A percentile compares a stretch with the other conserved stretches of the same genome.
Evolutionary conservation across 2,797 vertebrate species (phyloP).

Genomic region (Squalus acanthias): DNA sequence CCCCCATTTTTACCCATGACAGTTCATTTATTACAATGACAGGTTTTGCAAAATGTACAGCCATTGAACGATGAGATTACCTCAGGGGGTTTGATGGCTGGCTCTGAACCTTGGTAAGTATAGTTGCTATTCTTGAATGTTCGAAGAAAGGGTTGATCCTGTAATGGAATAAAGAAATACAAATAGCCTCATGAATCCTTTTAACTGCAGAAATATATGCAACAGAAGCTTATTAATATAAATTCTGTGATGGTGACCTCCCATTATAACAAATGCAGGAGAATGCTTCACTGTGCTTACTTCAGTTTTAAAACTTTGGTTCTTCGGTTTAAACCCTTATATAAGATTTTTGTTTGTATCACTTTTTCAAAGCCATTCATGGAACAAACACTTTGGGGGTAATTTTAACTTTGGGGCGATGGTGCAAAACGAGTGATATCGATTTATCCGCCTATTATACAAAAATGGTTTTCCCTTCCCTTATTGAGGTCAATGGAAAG

Average conservation of each 20-base stretch:
- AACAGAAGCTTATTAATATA: not conserved
- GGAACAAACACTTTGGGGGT: not conserved
- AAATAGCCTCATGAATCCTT: not conserved
- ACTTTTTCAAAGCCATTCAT: not conserved
- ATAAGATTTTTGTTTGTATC: not conserved
- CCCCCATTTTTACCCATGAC: not conserved
- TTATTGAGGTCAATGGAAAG: no score
- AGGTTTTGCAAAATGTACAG: not conserved
- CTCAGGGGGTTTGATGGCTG: constrained; percentile 54
- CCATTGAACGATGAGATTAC: constrained; percentile 52
- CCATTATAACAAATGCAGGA: not conserved
- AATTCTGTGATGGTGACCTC: not conserved
- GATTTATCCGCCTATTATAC: not conserved
- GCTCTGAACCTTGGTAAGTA: constrained; percentile 51
- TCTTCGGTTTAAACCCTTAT: not conserved
- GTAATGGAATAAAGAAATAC: constrained; percentile 46
- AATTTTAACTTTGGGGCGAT: not conserved
- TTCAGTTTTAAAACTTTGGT: not conserved
- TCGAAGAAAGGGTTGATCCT: constrained; percentile 66
- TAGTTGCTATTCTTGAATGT: constrained; percentile 74
- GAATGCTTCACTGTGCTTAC: not conserved
- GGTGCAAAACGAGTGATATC: not conserved
- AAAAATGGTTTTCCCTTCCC: not conserved
- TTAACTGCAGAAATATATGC: not conserved
- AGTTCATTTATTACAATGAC: not conserved